Evolutionary conservation across 2,888 invertebrate genomes (phyloP), one percentile per base, ranked within the genome.

Genomic region (Plebejus argus): DNA sequence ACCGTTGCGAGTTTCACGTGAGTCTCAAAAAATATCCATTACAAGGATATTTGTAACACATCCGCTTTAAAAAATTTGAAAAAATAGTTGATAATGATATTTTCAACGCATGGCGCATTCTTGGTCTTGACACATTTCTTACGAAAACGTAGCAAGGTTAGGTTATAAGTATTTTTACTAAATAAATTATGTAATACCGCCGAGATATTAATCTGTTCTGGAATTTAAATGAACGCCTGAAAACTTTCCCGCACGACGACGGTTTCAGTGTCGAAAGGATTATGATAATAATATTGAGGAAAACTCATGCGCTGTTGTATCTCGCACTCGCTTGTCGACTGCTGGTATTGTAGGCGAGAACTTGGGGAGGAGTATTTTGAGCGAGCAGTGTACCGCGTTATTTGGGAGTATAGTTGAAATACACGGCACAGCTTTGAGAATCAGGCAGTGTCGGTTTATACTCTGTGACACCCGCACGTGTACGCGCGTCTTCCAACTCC

Each of bases 211-310:
- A n/a, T n/a, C n/a, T n/a, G n/a, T n/a, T 70, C 56, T 76, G n/a
- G 53, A 70, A 77, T 53, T 70, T 20, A 8, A 77, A 77, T 77
- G 76, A 71, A 53, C 76, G 76, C 70, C 70, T 66, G 70, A 77
- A 77, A 77, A 77, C 76, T 77, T 77, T 70, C 53, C 56, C 53
- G 53, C 53, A 20, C 33, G 23, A 77, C 76, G 56, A 77, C 76
- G 56, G 53, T 76, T 70, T 53, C 76, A 53, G 53, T 56, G 76
- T 71, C 28, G 76, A 70, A 53, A 70, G 76, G 70, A 53, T 77
- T 70, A 77, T 77, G 70, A 77, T 15, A 39, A 39, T 39, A n/a
- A 71, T 10, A 39, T 71, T 10, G 3, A 6, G 12, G 71, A 39
- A 71, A 71, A 39, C 15, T 35, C 70, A 70, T 39, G n/a, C 7